These are phyloP conservation scores for Poecilia gillii DNA, from an alignment of 2,797 vertebrate species.

Conservation along the genomic window DNA sequence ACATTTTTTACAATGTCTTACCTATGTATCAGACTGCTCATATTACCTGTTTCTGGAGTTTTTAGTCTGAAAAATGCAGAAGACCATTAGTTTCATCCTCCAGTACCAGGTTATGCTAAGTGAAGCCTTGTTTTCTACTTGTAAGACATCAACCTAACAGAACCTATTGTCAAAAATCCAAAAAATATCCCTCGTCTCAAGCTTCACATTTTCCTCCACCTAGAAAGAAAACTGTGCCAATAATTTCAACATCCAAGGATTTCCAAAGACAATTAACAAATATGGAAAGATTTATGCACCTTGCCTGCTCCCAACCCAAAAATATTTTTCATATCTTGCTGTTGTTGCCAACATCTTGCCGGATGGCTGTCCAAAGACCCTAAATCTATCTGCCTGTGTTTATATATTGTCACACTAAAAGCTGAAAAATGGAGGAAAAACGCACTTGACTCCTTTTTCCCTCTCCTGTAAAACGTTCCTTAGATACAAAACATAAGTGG, in stretches of 20 bases:
- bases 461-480: slow-evolving; percentile 34
- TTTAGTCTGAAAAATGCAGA: neutral
- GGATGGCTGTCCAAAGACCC: slow-evolving; percentile 62
- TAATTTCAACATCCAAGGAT: slow-evolving; percentile 30
- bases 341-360: slow-evolving; percentile 61
- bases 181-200: neutral
- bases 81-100: neutral
- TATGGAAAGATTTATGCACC: slow-evolving; percentile 58
- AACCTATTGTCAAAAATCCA: neutral
- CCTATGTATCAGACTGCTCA: neutral
- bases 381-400: slow-evolving; percentile 70
- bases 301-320: slow-evolving; percentile 53
- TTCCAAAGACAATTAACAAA: slow-evolving; percentile 67
- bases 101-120: neutral
- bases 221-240: slow-evolving; percentile 27
- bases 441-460: slow-evolving; percentile 49
- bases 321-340: slow-evolving; percentile 54
- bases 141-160: neutral
- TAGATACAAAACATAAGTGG: slow-evolving; percentile 36
- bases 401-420: slow-evolving; percentile 64
- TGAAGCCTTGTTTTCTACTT: neutral
- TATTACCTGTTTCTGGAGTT: neutral
- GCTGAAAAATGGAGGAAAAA: slow-evolving; percentile 62
- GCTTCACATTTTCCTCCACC: slow-evolving; percentile 2
- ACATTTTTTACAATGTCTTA: neutral